Evolutionary conservation across 2,888 invertebrate species (phyloP).

Genomic region (Morinoia aosen): DNA sequence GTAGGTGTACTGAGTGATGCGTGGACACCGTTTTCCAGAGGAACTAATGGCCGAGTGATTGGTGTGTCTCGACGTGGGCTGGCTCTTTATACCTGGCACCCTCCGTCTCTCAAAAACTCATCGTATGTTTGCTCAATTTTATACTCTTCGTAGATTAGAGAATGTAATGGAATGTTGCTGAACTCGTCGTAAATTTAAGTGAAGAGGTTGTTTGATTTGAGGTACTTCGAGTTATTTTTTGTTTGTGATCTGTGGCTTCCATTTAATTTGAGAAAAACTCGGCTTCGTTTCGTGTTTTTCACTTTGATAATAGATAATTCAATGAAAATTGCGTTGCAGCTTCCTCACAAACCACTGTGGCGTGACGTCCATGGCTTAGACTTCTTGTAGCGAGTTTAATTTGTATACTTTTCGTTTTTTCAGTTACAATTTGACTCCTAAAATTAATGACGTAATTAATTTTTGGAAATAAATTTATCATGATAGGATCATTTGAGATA

Average conservation of each 20-base stretch:
- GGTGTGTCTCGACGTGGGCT: not conserved
- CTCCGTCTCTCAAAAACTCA: not conserved
- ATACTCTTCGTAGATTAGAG: not conserved
- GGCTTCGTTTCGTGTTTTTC: too few relatives aligned
- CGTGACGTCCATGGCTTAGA: too few relatives aligned
- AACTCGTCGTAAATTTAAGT: not conserved
- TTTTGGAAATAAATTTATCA: too few relatives aligned
- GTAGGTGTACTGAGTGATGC: not conserved
- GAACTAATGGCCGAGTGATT: not conserved
- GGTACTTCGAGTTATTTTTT: not conserved
- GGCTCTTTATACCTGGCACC: not conserved
- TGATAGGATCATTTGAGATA: too few relatives aligned
- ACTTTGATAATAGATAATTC: too few relatives aligned
- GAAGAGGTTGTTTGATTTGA: not conserved
- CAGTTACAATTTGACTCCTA: too few relatives aligned
- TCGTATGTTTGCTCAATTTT: not conserved
- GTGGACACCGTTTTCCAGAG: not conserved
- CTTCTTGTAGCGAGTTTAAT: too few relatives aligned
- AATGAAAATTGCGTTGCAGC: too few relatives aligned
- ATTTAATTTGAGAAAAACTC: not conserved
- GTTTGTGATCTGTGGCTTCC: not conserved
- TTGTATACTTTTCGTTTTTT: too few relatives aligned
- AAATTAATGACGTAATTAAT: too few relatives aligned
- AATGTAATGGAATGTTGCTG: not conserved
- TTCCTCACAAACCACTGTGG: too few relatives aligned